These are phyloP conservation scores for Nemopilema nomurai DNA, from an alignment of 30 jellyfish, hydroid and myxozoan species.

Conservation along the genomic window DNA sequence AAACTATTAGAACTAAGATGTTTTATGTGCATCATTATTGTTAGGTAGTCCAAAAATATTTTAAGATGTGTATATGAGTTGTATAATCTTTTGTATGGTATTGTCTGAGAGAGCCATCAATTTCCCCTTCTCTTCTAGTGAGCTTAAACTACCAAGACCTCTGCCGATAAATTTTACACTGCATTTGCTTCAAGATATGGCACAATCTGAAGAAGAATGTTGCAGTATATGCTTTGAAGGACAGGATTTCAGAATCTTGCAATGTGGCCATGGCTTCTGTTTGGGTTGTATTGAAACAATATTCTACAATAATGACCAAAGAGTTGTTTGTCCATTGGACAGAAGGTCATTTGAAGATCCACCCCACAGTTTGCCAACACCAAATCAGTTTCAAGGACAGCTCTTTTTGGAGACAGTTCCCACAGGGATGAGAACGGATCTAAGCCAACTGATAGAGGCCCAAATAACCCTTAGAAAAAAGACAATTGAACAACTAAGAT, in stretches of 20 bases:
- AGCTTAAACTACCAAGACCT: too few species aligned
- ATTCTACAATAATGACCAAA: constrained; percentile 1
- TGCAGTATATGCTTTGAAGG: constrained; percentile 37
- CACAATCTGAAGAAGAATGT: neutral
- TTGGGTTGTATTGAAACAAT: constrained; percentile 15
- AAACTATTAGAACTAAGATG: too few species aligned
- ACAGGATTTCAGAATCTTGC: constrained; percentile 34
- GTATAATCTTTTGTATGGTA: too few species aligned
- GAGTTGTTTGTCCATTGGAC: constrained; percentile 40
- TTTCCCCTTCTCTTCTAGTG: too few species aligned
- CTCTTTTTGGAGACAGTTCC: neutral
- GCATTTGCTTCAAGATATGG: neutral
- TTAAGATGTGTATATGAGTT: too few species aligned
- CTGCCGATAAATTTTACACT: neutral
- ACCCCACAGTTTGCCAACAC: constrained; percentile 42
- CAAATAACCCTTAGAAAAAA: constrained; percentile 17
- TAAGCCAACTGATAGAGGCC: constrained; percentile 31
- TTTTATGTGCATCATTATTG: too few species aligned
- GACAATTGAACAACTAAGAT: constrained; percentile 24
- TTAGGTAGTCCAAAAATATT: too few species aligned
- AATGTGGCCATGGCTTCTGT: constrained; percentile 62
- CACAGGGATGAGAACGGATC: neutral
- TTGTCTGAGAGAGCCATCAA: too few species aligned
- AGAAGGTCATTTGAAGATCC: constrained; percentile 12
- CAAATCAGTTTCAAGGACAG: constrained; percentile 45